Evolutionary conservation across 2,113 vertebrate species (phyloP).

Genomic region (Cnemophilus loriae): DNA sequence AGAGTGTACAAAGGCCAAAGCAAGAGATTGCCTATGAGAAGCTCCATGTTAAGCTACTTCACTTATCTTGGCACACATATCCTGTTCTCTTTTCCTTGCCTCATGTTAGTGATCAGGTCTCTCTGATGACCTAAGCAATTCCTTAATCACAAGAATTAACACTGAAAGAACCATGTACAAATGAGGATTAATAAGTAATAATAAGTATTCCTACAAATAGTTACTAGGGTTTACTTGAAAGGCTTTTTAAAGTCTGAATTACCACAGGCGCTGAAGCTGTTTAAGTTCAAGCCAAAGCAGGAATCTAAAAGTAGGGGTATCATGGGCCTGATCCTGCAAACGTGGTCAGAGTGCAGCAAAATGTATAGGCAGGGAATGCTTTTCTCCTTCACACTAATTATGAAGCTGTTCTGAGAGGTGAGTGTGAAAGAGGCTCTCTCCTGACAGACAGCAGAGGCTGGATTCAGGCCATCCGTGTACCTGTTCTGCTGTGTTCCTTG

Average conservation of each 20-base stretch:
- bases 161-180: neutral
- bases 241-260: neutral
- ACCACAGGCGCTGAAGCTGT: neutral
- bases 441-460: neutral
- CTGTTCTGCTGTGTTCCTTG: neutral
- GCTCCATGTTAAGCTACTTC: neutral
- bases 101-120: neutral
- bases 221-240: neutral
- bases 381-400: neutral
- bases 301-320: neutral
- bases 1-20: neutral
- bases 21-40: neutral
- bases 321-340: neutral
- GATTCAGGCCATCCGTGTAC: neutral
- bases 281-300: neutral
- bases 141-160: neutral
- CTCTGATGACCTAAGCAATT: neutral
- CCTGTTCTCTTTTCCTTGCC: neutral
- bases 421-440: neutral
- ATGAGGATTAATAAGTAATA: neutral
- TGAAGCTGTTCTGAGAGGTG: neutral
- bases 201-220: neutral
- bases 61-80: neutral
- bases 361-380: neutral
- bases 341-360: neutral